Evolutionary conservation across 1,140 invertebrate species (phyloP).

Genomic region (Lamellibrachia luymesi): DNA sequence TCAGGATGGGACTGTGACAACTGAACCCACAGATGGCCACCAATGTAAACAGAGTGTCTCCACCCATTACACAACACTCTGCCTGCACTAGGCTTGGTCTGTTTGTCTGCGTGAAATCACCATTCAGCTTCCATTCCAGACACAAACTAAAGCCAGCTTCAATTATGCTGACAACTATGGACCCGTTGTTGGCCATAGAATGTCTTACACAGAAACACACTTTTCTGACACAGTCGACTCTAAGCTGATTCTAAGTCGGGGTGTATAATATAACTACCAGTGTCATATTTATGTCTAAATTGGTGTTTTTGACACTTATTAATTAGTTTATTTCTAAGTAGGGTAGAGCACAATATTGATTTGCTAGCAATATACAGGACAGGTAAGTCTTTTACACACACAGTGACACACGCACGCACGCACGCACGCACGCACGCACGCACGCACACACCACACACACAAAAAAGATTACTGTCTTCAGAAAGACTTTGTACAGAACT

Average conservation of each 20-base stretch:
- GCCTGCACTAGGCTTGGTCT: background rate
- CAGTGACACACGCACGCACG: no score
- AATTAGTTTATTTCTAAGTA: background rate
- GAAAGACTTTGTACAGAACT: no score
- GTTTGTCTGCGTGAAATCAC: background rate
- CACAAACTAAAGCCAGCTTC: background rate
- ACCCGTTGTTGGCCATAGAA: background rate
- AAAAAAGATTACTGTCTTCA: no score
- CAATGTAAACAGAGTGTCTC: background rate
- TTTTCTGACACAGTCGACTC: background rate
- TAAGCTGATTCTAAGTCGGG: background rate
- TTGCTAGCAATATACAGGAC: no score
- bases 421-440: no score
- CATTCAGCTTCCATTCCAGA: background rate
- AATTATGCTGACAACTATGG: background rate
- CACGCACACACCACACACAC: no score
- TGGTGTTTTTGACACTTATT: background rate
- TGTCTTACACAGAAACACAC: background rate
- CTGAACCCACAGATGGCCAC: background rate
- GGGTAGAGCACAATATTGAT: background rate
- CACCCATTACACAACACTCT: background rate
- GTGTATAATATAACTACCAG: background rate
- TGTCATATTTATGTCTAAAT: background rate
- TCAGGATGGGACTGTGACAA: background rate
- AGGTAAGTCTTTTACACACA: no score